These are phyloP conservation scores for Netelia virgata DNA, from an alignment of 2,888 invertebrate species.

Conservation along the genomic window DNA sequence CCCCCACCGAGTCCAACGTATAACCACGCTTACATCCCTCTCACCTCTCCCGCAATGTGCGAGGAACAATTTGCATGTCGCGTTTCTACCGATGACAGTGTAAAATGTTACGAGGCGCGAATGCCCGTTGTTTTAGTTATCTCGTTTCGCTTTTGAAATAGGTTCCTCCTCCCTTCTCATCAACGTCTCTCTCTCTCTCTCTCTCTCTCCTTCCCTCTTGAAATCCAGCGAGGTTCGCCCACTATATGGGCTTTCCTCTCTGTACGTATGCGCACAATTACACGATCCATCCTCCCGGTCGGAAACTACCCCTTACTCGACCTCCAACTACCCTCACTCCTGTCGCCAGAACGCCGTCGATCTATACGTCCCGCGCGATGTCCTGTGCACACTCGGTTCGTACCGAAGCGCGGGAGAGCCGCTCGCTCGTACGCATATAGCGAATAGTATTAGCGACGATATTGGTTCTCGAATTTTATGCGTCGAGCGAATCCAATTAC, in stretches of 20 bases:
- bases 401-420: not conserved
- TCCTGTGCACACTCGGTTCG: not conserved
- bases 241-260: not conserved
- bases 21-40: not conserved
- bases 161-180: not conserved
- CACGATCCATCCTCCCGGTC: not conserved
- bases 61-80: constrained; percentile 54
- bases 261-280: constrained; percentile 3
- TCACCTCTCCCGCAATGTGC: not conserved
- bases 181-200: not conserved
- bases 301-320: not conserved
- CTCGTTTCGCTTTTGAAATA: constrained; percentile 35
- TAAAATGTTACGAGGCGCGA: constrained; percentile 53
- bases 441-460: constrained; percentile 52
- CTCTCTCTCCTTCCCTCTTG: constrained; percentile 11
- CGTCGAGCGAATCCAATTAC: constrained; percentile 76
- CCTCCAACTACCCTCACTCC: not conserved
- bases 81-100: constrained; percentile 35
- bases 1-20: not conserved
- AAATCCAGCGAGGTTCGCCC: constrained; percentile 6
- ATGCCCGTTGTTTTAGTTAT: constrained; percentile 32
- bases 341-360: not conserved
- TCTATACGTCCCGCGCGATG: not conserved
- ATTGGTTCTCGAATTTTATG: constrained; percentile 76
- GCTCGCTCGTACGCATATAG: constrained; percentile 23